Evolutionary conservation across 1,140 invertebrate genomes (phyloP), one percentile per base, ranked within the genome.

Genomic region (Drosophila navojoa): DNA sequence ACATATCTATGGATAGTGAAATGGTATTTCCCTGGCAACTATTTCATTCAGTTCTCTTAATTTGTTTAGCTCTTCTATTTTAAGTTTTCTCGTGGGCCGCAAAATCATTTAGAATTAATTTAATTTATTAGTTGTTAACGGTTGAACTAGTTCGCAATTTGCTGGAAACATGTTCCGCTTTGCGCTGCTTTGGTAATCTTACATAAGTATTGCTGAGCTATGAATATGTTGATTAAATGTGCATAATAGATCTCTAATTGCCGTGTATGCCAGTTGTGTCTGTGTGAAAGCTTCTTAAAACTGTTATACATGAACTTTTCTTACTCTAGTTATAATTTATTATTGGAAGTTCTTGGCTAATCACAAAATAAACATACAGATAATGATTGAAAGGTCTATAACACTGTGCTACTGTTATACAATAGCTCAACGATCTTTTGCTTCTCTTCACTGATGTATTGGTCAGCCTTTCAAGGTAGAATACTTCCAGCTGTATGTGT

Each of bases 61-160:
- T 16, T 55, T 55, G 5, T 16, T 44, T 25, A 57, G 16, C 4
- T 3, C 4, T 42, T 27, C 54, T 57, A 57, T 57, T 59, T 59
- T 59, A 5, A 55, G 35, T 7, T 25, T 22, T 19, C 15, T 13
- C 5, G 25, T 59, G 25, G 40, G 25, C 42, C 9, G 2, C 25
- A 16, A 44, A 27, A 42, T 13, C 25, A 45, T 59, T 59, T 59
- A 45, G 42, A 22, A 55, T 45, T 13, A 16, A 59, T 59, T 29
- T 45, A 45, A 59, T 45, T 59, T 59, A 59, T 45, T 59, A 29
- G 22, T 45, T 59, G 42, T 25, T 29, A 45, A 38, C 15, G 16
- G 29, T 19, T 53, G 52, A 58, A 35, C 44, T 27, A 45, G 16
- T 32, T 15, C n/a, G 13, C 19, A 44, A 29, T 15, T 59, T 13